Percentiles rank a stretch among this genome's conserved stretches.
Conservation (phyloP, 2,797 vertebrate species). For the Xenopus petersii region DNA sequence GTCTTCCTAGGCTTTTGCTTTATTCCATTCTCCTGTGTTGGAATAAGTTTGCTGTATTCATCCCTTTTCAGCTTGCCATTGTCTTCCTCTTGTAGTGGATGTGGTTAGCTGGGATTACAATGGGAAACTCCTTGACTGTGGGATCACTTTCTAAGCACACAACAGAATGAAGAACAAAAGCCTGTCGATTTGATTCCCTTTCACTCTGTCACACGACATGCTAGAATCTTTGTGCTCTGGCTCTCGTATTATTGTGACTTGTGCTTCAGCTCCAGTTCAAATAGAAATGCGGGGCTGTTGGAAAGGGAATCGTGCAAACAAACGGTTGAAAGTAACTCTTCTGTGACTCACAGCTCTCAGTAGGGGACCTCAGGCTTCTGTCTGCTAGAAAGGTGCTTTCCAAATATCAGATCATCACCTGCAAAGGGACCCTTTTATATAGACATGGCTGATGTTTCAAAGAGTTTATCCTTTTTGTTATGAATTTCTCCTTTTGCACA, state of each 20-base stretch:
- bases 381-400: background rate
- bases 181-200: background rate
- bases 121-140: constrained; percentile 7
- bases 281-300: background rate
- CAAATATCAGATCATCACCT: background rate
- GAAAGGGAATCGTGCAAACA: background rate
- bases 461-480: no score
- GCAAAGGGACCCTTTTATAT: background rate
- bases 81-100: background rate
- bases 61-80: background rate
- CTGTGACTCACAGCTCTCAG: constrained; percentile 8
- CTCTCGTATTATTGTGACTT: constrained; percentile 6
- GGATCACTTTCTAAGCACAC: constrained; percentile 3
- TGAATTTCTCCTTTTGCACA: no score
- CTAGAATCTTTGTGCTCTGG: background rate
- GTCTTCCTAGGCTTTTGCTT: background rate
- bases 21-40: background rate
- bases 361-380: background rate
- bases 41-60: background rate
- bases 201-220: background rate
- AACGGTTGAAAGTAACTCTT: background rate
- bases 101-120: background rate
- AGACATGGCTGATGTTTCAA: no score
- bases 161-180: constrained; percentile 7
- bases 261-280: background rate